phyloP scores from a whole-genome alignment of 2,797 vertebrate genomes.

The Smutsia temminckii region DNA sequence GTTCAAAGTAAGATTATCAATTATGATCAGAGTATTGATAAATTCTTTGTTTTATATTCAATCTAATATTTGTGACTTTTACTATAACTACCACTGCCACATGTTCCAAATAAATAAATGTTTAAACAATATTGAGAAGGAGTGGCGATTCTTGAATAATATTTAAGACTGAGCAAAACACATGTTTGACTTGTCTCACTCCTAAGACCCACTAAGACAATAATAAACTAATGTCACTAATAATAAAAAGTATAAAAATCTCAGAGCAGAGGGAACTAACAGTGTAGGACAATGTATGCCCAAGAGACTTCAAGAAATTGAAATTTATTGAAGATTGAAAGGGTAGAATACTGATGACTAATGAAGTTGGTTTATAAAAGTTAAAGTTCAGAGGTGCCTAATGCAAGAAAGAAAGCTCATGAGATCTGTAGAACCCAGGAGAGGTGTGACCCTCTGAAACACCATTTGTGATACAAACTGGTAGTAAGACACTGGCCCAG shows the following conservation, averaged over 20 bases:
- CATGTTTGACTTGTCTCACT: background rate
- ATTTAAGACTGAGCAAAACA: background rate
- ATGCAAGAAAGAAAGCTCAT: background rate
- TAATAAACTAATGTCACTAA: constrained; percentile 5
- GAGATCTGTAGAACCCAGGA: background rate
- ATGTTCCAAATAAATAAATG: background rate
- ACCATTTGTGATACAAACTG: background rate
- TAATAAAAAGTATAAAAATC: constrained; percentile 1
- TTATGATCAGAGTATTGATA: background rate
- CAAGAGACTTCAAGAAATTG: background rate
- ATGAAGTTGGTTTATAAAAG: background rate
- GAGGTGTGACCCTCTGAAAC: background rate
- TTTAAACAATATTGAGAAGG: background rate
- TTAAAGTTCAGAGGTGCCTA: background rate
- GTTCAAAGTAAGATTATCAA: background rate
- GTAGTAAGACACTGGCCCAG: background rate
- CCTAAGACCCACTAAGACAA: background rate
- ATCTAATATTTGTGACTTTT: background rate
- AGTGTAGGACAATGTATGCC: background rate
- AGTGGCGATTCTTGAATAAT: background rate
- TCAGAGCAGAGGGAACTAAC: background rate
- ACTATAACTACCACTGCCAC: background rate
- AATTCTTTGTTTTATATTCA: background rate
- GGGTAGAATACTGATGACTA: background rate
- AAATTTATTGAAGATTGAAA: background rate